phyloP scores from a whole-genome alignment of 1,140 invertebrate species.

The Bombus ignitus region DNA sequence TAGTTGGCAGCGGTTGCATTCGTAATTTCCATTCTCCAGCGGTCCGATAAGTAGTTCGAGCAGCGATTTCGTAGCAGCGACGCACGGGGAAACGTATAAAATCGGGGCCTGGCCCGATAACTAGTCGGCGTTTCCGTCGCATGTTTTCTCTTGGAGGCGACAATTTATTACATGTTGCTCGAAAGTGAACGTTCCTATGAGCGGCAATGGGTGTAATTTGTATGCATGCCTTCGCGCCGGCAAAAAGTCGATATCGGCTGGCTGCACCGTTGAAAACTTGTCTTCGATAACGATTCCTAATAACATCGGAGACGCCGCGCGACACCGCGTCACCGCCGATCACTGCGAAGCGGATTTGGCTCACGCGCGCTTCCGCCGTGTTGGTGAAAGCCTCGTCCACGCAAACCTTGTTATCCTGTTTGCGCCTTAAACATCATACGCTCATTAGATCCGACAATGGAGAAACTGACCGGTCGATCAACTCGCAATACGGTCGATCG shows the following conservation, averaged over 20 bases:
- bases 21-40: conserved; percentile 23
- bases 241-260: conserved; percentile 63
- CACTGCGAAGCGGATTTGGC: background rate
- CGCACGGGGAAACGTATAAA: conserved; percentile 3
- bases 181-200: conserved; percentile 49
- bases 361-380: background rate
- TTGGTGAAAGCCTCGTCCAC: conserved; percentile 3
- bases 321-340: conserved; percentile 41
- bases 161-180: conserved; percentile 55
- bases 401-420: conserved; percentile 62
- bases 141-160: conserved; percentile 37
- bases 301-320: conserved; percentile 54
- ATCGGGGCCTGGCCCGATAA: conserved; percentile 26
- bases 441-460: conserved; percentile 55
- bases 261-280: conserved; percentile 58
- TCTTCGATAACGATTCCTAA: conserved; percentile 69
- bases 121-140: conserved; percentile 39
- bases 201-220: conserved; percentile 63
- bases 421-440: conserved; percentile 42
- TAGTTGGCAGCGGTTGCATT: too few relatives aligned
- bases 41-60: conserved; percentile 17
- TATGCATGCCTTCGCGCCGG: conserved; percentile 60
- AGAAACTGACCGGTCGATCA: conserved; percentile 28
- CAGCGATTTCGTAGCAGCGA: background rate
- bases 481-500: conserved; percentile 41